Evolutionary conservation across 1,140 invertebrate genomes (phyloP), one percentile per base, ranked within the genome.

Genomic region (Tetramorium simillimum): DNA sequence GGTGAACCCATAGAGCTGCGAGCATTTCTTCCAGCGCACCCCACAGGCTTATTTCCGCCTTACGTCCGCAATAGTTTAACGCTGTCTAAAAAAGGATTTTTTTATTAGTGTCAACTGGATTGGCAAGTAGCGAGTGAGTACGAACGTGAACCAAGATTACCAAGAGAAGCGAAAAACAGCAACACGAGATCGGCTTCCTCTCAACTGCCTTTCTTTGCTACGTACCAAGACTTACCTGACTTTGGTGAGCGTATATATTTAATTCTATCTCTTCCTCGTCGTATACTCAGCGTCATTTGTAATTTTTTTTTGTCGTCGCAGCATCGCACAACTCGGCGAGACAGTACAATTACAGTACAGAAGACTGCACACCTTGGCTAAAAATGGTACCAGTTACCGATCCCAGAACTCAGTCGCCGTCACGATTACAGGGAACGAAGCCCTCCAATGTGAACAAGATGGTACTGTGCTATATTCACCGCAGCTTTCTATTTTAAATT

Each of bases 391-490:
- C 90, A 84, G 91, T 92, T 72, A 78, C 84, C 21, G 92, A 94
- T 75, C 91, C 93, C 37, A 85, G 88, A 86, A 90, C 86, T 72
- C 91, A 92, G 69, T 92, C 93, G 37, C 90, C 91, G 3, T 89
- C 88, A 65, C 87, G 82, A 51, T 53, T 90, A 7, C 63, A 69
- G 3, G 88, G 60, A 65, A 60, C 90, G 3, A 94, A 94, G 82
- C 92, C 93, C 14, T 91, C 92, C 21, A 93, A 94, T 81, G 93
- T 93, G 24, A 92, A 95, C 65, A 93, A 91, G 89, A 93, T 94
- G 94, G 94, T 94, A 92, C 24, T 84, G 24, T 18, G 16, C 18
- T 24, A 37, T 18, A 37, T 77, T 51, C 24, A 49, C 1, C 14
- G 3, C 6, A 85, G 67, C 28, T 75, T 10, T 70, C 3, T 75